Conservation (phyloP, 2,797 vertebrate species). For the Glyptemys insculpta region DNA sequence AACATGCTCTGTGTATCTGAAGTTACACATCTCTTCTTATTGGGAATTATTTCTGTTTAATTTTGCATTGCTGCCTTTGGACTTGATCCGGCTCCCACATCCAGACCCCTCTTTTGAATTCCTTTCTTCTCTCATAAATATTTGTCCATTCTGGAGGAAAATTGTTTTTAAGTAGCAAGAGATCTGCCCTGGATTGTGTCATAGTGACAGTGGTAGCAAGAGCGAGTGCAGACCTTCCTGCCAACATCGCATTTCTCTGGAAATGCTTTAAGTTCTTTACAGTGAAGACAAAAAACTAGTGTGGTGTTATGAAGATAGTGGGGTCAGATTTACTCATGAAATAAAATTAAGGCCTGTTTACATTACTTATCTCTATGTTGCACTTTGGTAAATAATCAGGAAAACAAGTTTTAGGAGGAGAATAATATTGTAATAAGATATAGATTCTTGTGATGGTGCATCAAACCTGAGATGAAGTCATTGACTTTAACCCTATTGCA, state of each 20-base stretch:
- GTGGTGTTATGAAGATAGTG: constrained; percentile 29
- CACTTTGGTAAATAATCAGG: background rate
- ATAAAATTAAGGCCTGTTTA: constrained; percentile 16
- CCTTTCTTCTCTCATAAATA: background rate
- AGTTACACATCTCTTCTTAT: background rate
- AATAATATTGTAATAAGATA: background rate
- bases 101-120: background rate
- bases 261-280: constrained; percentile 41
- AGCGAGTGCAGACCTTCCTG: background rate
- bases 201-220: background rate
- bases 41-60: background rate
- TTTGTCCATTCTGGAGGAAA: background rate
- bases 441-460: background rate
- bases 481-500: background rate
- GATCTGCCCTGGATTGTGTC: background rate
- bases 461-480: background rate
- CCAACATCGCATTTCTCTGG: constrained; percentile 7
- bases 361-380: background rate
- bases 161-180: background rate
- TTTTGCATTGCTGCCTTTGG: constrained; percentile 2
- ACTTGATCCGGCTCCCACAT: background rate
- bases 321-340: constrained; percentile 18
- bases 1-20: background rate
- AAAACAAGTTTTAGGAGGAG: background rate
- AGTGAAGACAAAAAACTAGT: constrained; percentile 72